These are phyloP conservation scores for Dicrostonyx torquatus DNA, from an alignment of 2,797 vertebrate genomes.

Conservation along the genomic window DNA sequence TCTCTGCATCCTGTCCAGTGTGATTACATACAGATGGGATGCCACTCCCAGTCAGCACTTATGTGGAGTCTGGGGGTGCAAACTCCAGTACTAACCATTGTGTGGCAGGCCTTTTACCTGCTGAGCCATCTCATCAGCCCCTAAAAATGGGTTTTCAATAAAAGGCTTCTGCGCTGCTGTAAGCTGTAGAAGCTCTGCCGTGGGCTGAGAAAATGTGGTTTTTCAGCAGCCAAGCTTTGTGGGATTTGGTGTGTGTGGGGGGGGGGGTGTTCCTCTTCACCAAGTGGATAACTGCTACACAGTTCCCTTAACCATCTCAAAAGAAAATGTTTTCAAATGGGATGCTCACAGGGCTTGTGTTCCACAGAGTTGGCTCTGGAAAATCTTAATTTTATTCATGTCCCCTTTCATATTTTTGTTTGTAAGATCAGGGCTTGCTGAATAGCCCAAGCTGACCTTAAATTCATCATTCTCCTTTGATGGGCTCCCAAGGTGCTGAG, in stretches of 20 bases:
- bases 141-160: background rate
- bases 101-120: background rate
- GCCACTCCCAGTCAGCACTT: background rate
- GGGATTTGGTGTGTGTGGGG: background rate
- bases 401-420: background rate
- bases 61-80: background rate
- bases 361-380: background rate
- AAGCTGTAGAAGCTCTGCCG: background rate
- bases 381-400: constrained; percentile 29
- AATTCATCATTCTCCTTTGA: background rate
- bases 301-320: background rate
- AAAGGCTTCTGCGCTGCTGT: background rate
- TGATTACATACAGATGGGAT: background rate
- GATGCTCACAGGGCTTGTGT: background rate
- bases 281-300: background rate
- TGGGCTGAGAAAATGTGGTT: constrained; percentile 9
- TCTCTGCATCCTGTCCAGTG: background rate
- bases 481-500: background rate
- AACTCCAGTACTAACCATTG: background rate
- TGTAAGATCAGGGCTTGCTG: background rate
- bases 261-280: background rate
- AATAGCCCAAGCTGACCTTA: background rate
- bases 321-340: background rate
- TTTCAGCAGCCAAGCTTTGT: background rate
- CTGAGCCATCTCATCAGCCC: background rate